These are phyloP conservation scores for Gobio gobio DNA, from an alignment of 2,113 vertebrate genomes.

Conservation along the genomic window DNA sequence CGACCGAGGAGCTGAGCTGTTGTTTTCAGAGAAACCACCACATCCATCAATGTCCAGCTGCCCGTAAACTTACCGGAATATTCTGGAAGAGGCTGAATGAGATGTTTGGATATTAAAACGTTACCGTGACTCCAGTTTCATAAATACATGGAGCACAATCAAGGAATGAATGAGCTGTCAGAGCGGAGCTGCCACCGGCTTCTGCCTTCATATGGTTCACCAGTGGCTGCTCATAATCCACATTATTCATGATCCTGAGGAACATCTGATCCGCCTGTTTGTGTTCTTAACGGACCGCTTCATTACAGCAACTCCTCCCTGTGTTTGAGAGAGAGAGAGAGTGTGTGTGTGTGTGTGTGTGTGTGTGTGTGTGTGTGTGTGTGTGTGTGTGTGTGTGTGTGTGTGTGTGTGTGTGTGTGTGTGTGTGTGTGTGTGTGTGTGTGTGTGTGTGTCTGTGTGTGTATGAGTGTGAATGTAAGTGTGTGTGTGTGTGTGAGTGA, in stretches of 20 bases:
- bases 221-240: neutral
- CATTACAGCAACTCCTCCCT: neutral
- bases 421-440: no score
- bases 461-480: no score
- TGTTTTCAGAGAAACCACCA: constrained; percentile 1
- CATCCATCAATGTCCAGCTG: neutral
- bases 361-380: no score
- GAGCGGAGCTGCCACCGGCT: neutral
- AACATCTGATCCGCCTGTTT: constrained; percentile 9
- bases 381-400: no score
- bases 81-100: neutral
- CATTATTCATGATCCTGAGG: neutral
- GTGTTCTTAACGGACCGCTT: neutral
- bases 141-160: neutral
- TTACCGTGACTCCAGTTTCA: constrained; percentile 8
- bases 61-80: constrained; percentile 16
- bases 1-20: neutral
- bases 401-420: no score
- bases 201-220: neutral
- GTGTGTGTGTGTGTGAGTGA: no score
- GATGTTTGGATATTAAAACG: constrained; percentile 11
- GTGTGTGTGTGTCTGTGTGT: no score
- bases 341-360: no score
- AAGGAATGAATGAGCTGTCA: constrained; percentile 24
- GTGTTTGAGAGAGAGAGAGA: no score